phyloP scores from a whole-genome alignment of 2,888 invertebrate species.

The Pollenia amentaria region DNA sequence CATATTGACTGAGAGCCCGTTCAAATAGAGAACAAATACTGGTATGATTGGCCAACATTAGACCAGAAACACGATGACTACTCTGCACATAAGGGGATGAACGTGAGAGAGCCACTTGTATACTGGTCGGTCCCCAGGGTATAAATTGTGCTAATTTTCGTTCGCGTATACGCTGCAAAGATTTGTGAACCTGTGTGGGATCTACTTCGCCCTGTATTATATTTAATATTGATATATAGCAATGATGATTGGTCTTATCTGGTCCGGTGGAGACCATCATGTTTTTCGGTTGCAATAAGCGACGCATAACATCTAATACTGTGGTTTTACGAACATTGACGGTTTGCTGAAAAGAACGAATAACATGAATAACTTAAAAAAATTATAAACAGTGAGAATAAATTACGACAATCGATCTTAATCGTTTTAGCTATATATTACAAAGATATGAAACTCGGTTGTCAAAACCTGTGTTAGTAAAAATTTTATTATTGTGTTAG shows the following conservation, averaged over 20 bases:
- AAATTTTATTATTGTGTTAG: too few relatives aligned
- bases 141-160: slow-evolving; percentile 98
- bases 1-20: slow-evolving; percentile 95
- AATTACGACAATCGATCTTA: too few relatives aligned
- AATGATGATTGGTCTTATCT: slow-evolving; percentile 94
- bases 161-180: slow-evolving; percentile 97
- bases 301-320: slow-evolving; percentile 98
- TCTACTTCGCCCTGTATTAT: slow-evolving; percentile 99
- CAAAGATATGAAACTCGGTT: too few relatives aligned
- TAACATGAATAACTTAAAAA: background rate
- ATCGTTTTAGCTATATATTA: too few relatives aligned
- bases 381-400: too few relatives aligned
- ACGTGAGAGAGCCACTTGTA: slow-evolving; percentile 97
- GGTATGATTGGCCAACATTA: slow-evolving; percentile 99
- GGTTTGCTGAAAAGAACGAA: slow-evolving; percentile 76
- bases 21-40: slow-evolving; percentile 98
- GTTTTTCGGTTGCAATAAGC: slow-evolving; percentile 98
- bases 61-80: slow-evolving; percentile 97
- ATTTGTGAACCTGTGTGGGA: slow-evolving; percentile 99
- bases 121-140: slow-evolving; percentile 99
- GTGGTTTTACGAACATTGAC: slow-evolving; percentile 96
- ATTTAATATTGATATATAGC: slow-evolving; percentile 98
- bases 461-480: too few relatives aligned
- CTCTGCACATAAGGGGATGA: slow-evolving; percentile 98
- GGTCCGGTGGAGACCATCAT: slow-evolving; percentile 99